Evolutionary conservation across 2,113 vertebrate genomes (phyloP), one percentile per base, ranked within the genome.

Genomic region (Dasyurus viverrinus): DNA sequence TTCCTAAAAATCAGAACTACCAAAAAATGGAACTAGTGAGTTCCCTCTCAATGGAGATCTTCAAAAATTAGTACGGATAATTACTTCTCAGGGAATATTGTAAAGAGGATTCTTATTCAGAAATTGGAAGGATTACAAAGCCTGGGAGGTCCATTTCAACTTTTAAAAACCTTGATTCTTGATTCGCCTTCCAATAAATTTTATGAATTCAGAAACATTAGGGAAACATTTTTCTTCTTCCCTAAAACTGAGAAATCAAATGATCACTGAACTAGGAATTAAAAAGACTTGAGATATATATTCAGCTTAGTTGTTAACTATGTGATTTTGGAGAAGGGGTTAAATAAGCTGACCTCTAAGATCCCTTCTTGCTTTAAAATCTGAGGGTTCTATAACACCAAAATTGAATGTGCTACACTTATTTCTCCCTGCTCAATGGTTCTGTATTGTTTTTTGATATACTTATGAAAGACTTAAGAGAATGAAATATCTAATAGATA

Each of bases 381-480:
- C 42, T 84, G 68, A 94, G 24, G 89, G 26, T 47, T 52, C 47
- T 53, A 91, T 22, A 9, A 55, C 36, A 92, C 22, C 90, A 89
- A 50, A 4, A 36, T 30, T 57, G 36, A 16, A 60, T 48, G 22
- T 54, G 36, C n/a, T 94, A 68, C 57, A n/a, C 8, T 24, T 50
- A 9, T 16, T 55, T 91, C 84, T 25, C 57, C 47, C 8, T 24
- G 8, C 60, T 27, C 89, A 53, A 16, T 93, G 16, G 16, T 93
- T 90, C 47, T 93, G 24, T 89, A n/a, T 36, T 54, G 27, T 48
- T 95, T n/a, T 92, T 23, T 89, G 93, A 92, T 48, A 91, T 22
- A 14, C 30, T 60, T 90, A 30, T 11, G 50, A 94, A 94, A 48
- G n/a, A 50, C 42, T 94, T 47, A 95, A 92, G 24, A 94, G 90